These are phyloP conservation scores for Ooceraea biroi DNA, from an alignment of 1,140 invertebrate genomes.

Conservation along the genomic window DNA sequence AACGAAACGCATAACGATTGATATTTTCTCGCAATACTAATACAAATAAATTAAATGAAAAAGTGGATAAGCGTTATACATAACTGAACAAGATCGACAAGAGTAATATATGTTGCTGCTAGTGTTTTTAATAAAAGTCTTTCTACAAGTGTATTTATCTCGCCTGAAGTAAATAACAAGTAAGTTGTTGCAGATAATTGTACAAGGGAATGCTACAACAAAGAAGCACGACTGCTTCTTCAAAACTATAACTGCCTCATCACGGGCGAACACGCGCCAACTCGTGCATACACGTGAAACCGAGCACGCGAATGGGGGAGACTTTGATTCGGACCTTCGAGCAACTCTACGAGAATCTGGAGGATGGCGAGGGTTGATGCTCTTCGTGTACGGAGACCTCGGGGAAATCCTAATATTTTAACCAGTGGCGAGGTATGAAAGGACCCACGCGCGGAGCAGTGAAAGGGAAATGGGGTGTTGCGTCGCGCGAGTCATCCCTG, in stretches of 20 bases:
- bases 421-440: constrained; percentile 76
- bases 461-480: constrained; percentile 76
- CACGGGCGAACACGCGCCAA: constrained; percentile 33
- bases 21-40: no score
- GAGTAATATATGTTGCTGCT: no score
- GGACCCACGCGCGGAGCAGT: constrained; percentile 69
- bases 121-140: no score
- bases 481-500: constrained; percentile 68
- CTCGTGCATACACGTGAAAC: constrained; percentile 49
- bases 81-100: no score
- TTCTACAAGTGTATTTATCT: no score
- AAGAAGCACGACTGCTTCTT: not conserved
- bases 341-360: constrained; percentile 19
- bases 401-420: constrained; percentile 79
- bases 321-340: constrained; percentile 58
- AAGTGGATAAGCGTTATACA: no score
- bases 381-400: constrained; percentile 49
- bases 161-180: no score
- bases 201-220: not conserved
- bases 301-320: constrained; percentile 49
- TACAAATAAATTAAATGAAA: no score
- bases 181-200: no score
- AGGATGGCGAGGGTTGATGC: constrained; percentile 33
- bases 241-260: not conserved
- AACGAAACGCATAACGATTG: no score